Evolutionary conservation across 2,113 vertebrate genomes (phyloP).

Genomic region (Hemiscyllium ocellatum): DNA sequence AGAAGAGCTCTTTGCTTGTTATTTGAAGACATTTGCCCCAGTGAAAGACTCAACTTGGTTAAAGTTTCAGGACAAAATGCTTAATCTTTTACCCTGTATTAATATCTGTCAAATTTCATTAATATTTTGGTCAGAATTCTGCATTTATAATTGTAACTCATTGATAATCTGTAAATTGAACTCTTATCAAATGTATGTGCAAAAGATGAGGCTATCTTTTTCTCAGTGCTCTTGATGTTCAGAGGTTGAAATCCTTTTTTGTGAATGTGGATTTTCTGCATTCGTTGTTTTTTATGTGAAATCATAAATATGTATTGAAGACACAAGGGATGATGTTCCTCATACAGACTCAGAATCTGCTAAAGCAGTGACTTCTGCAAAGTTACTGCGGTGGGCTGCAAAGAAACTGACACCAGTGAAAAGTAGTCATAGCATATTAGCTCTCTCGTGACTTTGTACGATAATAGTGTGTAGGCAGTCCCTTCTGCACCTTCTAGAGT

Average conservation of each 20-base stretch:
- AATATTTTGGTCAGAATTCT: neutral
- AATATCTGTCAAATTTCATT: conserved; percentile 18
- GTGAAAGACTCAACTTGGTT: neutral
- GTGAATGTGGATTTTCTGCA: neutral
- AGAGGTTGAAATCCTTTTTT: too few species aligned
- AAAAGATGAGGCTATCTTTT: neutral
- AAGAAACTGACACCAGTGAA: neutral
- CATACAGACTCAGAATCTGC: neutral
- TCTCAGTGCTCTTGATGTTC: too few species aligned
- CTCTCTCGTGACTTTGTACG: neutral
- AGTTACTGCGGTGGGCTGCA: neutral
- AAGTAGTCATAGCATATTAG: neutral
- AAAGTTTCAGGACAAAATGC: neutral
- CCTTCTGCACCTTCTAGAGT: neutral
- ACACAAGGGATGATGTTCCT: neutral
- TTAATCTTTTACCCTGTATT: neutral
- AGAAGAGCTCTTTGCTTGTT: neutral
- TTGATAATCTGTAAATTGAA: neutral
- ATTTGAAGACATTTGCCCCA: neutral
- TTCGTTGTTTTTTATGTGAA: neutral
- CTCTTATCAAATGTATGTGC: neutral
- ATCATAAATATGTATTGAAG: neutral
- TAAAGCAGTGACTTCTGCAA: neutral
- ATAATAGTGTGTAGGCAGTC: neutral
- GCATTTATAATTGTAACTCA: neutral